Base-by-base conservation (phyloP, 2,797 vertebrate genomes). In the Adelosebastes latens region DNA sequence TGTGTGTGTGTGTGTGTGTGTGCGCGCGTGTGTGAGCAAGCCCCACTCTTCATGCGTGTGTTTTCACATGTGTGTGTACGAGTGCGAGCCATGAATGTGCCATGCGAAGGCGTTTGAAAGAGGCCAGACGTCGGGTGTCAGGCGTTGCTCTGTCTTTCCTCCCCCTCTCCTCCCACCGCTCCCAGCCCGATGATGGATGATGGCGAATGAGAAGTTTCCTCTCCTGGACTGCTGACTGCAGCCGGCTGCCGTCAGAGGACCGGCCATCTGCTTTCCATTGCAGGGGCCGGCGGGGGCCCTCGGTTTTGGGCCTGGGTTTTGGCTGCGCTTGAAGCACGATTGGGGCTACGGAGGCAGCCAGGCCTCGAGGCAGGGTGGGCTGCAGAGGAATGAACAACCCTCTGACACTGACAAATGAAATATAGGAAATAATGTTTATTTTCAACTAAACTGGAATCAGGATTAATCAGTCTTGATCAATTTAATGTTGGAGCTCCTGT, bases 191-290 rank as follows among this genome's bases (percentile, higher is more conserved):
- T 96, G 95, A 95, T 94, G 94, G 95, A 96, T 96, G 95, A 95
- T 60, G 89, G 84, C 74, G 93, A 94, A 96, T 93, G 86, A 95
- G 94, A 95, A 94, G 93, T 95, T 95, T 94, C 95, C 94, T 96
- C 93, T 95, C 91, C 87, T 90, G 91, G 92, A 93, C 93, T 86
- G 90, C 89, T 18, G 86, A 87, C 78, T 90, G 89, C 87, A 87
- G 92, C 89, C 83, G 81, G 83, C 87, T 90, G 92, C 93, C 78
- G 76, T 94, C 93, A 95, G 77, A 91, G 77, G 81, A 83, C 62
- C 27, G 42, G 91, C 91, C 94, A 95, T 95, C 95, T 95, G 95
- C 94, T 95, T 95, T 95, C 94, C 92, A 94, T 95, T 93, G 94
- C 92, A 75, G 77, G 81, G 84, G 85, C 87, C 78, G 18, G 61